Conservation (phyloP, 2,888 invertebrate genomes). For the Spilosoma lubricipeda region DNA sequence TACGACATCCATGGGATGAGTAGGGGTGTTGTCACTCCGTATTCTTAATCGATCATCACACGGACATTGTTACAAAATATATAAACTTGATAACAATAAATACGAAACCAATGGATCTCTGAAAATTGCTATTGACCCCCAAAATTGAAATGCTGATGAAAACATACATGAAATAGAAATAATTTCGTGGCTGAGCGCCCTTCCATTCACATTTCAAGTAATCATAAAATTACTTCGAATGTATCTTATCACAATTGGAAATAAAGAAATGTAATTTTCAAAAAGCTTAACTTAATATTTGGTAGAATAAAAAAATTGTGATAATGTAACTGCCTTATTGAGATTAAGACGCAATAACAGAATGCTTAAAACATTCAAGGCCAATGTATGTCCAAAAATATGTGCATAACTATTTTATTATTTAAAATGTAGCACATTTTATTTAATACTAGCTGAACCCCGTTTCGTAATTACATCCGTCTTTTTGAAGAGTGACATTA, state of each 20-base stretch:
- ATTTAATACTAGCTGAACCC: no score
- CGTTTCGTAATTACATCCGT: no score
- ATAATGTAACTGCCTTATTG: not conserved
- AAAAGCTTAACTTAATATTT: not conserved
- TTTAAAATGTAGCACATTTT: no score
- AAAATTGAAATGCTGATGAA: not conserved
- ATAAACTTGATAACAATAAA: not conserved
- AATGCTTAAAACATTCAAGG: not conserved
- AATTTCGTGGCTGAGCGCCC: conserved; percentile 4
- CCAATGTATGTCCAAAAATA: no score
- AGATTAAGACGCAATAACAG: not conserved
- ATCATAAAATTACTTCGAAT: not conserved
- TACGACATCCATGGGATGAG: no score
- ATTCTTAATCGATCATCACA: no score
- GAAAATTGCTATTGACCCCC: not conserved
- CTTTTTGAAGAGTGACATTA: no score
- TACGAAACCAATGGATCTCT: not conserved
- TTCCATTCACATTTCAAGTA: not conserved
- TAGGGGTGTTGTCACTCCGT: no score
- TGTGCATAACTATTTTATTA: no score
- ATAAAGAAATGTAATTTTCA: not conserved
- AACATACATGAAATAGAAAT: not conserved
- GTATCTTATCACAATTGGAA: not conserved
- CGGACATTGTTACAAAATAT: no score
- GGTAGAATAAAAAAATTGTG: not conserved